Evolutionary conservation across 2,797 vertebrate genomes (phyloP), one percentile per base, ranked within the genome.

Genomic region (Buphagus erythrorhynchus): DNA sequence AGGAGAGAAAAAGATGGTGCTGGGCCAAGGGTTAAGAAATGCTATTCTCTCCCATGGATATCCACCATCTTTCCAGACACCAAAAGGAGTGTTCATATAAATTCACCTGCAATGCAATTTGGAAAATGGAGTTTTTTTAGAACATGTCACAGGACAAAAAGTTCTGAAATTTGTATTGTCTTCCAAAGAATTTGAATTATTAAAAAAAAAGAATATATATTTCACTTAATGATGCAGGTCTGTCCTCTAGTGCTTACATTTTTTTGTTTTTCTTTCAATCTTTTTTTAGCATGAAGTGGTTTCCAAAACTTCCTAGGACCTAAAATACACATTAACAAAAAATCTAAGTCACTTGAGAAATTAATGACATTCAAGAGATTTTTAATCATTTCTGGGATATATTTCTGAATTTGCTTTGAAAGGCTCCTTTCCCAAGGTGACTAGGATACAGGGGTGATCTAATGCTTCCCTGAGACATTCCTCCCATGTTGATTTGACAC

Each of bases 121-220:
- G 19, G 58, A 65, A 80, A 91, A 38, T 0, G 0, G 7, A 9
- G 1, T 0, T 0, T 1, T 20, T 67, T 57, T 46, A 55, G 21
- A 85, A 43, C 13, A 35, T 0, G 3, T 6, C 20, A 21, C 9
- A 52, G 17, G 24, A 54, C 16, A 49, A 25, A 59, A 45, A 42
- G 11, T 51, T 51, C 13, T 52, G n/a, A 69, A 81, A 75, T 73
- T 2, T n/a, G 2, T 40, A 20, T 29, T 86, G 36, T 35, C 5
- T 82, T 77, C 22, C 20, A 51, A 81, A 79, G 4, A 61, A 63
- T 42, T 38, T 36, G 10, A 38, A 40, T 51, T 38, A 8, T 72
- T 52, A n/a, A 6, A 0, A 8, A 59, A 83, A 65, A 59, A 15
- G 26, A 58, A 43, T 10, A 38, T 9, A 5, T 8, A 54, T 51